These are phyloP conservation scores for Nomada flava DNA, from an alignment of 2,888 invertebrate genomes.

Conservation along the genomic window DNA sequence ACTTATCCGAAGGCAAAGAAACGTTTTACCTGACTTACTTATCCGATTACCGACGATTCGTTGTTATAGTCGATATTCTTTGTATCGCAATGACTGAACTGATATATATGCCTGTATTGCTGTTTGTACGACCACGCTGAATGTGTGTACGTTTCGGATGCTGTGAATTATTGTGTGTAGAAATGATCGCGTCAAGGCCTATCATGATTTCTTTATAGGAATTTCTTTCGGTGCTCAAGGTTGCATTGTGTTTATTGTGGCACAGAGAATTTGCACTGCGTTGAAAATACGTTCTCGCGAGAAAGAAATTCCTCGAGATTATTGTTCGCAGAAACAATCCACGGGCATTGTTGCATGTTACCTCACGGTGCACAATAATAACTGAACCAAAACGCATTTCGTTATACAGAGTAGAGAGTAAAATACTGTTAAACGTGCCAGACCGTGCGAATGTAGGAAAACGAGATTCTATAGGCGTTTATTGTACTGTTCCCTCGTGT, in stretches of 20 bases:
- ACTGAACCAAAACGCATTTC: slow-evolving; percentile 43
- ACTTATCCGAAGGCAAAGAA: slow-evolving; percentile 56
- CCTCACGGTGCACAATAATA: background rate
- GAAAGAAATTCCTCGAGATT: background rate
- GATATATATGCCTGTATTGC: background rate
- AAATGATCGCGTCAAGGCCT: background rate
- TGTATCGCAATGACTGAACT: background rate
- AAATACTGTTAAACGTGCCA: too few relatives aligned
- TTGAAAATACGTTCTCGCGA: too few relatives aligned
- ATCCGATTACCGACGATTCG: background rate
- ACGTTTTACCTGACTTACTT: slow-evolving; percentile 29
- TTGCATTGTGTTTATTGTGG: background rate
- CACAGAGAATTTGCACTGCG: too few relatives aligned
- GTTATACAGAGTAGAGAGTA: slow-evolving; percentile 17
- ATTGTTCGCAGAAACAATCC: background rate
- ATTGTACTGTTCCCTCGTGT: too few relatives aligned
- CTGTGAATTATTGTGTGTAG: slow-evolving; percentile 10
- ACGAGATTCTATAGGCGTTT: too few relatives aligned
- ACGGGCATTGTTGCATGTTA: background rate
- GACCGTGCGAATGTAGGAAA: too few relatives aligned
- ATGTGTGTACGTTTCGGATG: background rate
- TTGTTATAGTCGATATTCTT: slow-evolving; percentile 15
- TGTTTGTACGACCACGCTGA: background rate
- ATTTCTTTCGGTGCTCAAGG: background rate
- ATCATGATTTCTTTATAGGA: background rate